Evolutionary conservation across 1,140 invertebrate species (phyloP), one percentile per base, ranked within the genome.

Genomic region (Melipona quadrifasciata): DNA sequence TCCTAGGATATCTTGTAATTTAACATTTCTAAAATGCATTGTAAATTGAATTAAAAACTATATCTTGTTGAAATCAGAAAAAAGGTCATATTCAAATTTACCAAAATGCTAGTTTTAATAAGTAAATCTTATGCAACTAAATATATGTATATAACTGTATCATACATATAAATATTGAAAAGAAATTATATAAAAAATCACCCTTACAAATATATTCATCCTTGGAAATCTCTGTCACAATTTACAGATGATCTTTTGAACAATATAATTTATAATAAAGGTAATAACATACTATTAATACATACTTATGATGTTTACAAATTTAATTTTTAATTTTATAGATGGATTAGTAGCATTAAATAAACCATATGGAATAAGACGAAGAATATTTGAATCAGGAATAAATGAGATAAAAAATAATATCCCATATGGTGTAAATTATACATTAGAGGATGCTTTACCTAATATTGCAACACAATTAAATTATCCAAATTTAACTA

Each of bases 311-410:
- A 74, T 47, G 6, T 57, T 39, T 31, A 12, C 0, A 31, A 8
- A 21, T 73, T 17, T 58, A 27, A 84, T 58, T 51, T 31, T 72
- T 77, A 71, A 10, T 64, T 71, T 91, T 90, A 24, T 58, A 95
- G 94, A 92, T 90, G 95, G 93, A 64, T 70, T 95, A 27, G 87
- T 95, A 65, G 93, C 82, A 17, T 61, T 95, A 68, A 95, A 95
- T 84, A 95, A 95, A 90, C 95, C 95, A 10, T 95, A 94, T 85
- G 95, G 95, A 53, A 93, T 95, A 81, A 51, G 91, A 21, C 16
- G 71, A 51, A 53, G 0, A 24, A n/a, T n/a, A 76, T 0, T 1
- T 55, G 16, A 80, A 19, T 24, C n/a, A 14, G 31, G 5, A 12
- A 14, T 1, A 39, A 21, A 81, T 57, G 76, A 78, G 17, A 82